phyloP scores from a whole-genome alignment of 2,888 invertebrate genomes.

The Cylloceria caligata region DNA sequence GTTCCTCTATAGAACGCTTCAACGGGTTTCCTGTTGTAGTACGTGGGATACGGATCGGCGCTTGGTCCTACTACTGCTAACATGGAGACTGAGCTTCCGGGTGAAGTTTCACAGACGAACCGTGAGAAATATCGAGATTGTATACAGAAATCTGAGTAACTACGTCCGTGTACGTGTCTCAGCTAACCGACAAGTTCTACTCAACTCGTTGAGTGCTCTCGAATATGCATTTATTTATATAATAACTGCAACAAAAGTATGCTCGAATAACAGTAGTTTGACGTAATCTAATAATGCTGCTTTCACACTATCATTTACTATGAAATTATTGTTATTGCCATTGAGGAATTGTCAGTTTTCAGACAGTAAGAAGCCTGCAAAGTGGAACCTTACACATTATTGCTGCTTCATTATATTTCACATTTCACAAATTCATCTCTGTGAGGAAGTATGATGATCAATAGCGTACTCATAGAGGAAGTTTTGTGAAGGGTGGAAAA shows the following conservation, averaged over 20 bases:
- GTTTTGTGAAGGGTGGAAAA: too few species aligned
- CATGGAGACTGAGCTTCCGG: slow-evolving; percentile 20
- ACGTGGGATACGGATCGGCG: slow-evolving; percentile 26
- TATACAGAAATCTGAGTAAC: slow-evolving; percentile 33
- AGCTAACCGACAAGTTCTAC: not conserved
- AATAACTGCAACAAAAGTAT: not conserved
- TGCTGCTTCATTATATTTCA: too few species aligned
- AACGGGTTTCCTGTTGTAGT: slow-evolving; percentile 6
- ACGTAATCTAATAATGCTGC: not conserved
- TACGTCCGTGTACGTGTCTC: slow-evolving; percentile 23
- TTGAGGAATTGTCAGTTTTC: too few species aligned
- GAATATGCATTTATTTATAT: not conserved
- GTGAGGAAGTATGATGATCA: too few species aligned
- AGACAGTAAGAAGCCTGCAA: too few species aligned
- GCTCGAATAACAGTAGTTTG: not conserved
- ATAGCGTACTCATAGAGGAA: too few species aligned
- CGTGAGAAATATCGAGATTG: slow-evolving; percentile 34
- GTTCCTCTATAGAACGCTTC: slow-evolving; percentile 17
- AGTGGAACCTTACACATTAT: too few species aligned
- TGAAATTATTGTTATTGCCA: not conserved
- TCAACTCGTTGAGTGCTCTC: not conserved
- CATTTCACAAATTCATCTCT: too few species aligned
- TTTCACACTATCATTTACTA: not conserved
- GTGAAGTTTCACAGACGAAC: slow-evolving; percentile 30
- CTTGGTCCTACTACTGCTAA: not conserved